Conservation (phyloP, 2,888 invertebrate genomes). For the Chorisops tibialis region DNA sequence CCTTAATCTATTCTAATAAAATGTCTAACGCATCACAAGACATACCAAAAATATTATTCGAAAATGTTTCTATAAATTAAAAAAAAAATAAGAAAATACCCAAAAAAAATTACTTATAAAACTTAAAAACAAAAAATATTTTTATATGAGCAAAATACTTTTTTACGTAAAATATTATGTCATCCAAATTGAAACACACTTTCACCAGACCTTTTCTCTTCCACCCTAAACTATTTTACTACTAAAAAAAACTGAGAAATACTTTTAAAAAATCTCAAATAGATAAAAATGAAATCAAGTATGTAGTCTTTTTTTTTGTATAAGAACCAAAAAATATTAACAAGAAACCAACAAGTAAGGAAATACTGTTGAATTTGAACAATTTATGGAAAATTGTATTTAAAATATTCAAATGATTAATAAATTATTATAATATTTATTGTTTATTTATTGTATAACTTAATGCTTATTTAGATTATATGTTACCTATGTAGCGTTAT, state of each 20-base stretch:
- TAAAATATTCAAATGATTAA: neutral
- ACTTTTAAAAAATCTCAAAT: no score
- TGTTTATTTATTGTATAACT: neutral
- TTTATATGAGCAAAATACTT: constrained; percentile 22
- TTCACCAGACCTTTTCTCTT: no score
- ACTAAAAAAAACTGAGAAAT: no score
- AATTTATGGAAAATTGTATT: neutral
- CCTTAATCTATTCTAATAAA: no score
- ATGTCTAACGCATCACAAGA: no score
- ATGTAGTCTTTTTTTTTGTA: neutral
- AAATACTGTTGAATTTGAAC: neutral
- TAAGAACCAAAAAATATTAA: neutral
- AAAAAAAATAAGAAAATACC: constrained; percentile 1
- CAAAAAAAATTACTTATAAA: constrained; percentile 6
- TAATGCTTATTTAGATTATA: constrained; percentile 1
- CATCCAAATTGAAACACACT: no score
- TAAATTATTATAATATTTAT: neutral
- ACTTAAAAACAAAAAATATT: constrained; percentile 19
- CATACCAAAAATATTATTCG: no score
- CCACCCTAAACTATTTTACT: no score
- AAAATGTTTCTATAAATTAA: neutral
- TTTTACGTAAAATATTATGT: constrained; percentile 17
- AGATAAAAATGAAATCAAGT: no score
- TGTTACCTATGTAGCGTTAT: neutral
- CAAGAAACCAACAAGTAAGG: neutral